These are phyloP conservation scores for Oryzias melastigma DNA, from an alignment of 2,113 vertebrate species.

Conservation along the genomic window DNA sequence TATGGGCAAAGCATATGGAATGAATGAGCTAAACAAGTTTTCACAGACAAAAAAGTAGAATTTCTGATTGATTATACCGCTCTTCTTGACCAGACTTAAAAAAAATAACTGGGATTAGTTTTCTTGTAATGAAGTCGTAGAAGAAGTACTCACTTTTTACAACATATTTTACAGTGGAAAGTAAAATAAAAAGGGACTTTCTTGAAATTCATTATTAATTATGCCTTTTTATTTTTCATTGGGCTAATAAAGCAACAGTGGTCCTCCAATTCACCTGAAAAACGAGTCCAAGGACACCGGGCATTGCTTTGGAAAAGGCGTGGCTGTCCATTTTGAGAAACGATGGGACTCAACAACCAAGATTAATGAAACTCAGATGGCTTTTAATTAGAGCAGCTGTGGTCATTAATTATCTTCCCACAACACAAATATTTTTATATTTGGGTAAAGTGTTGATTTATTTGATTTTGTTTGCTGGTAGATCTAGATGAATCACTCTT, in stretches of 20 bases:
- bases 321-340: conserved; percentile 79
- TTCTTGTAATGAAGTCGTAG: no score
- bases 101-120: background rate
- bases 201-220: conserved; percentile 28
- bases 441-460: conserved; percentile 99
- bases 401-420: conserved; percentile 95
- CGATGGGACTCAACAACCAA: conserved; percentile 86
- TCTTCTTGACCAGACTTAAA: background rate
- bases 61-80: no score
- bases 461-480: conserved; percentile 94
- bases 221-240: conserved; percentile 69
- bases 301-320: conserved; percentile 76
- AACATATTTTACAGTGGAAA: conserved; percentile 6
- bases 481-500: conserved; percentile 98
- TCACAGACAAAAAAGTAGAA: no score
- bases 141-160: background rate
- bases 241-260: conserved; percentile 76
- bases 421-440: conserved; percentile 99
- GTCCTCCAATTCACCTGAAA: conserved; percentile 80
- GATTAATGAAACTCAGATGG: conserved; percentile 99
- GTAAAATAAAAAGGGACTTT: background rate
- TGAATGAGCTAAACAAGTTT: no score
- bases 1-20: no score
- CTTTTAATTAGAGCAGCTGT: conserved; percentile 99
- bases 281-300: conserved; percentile 81